Conservation (phyloP, 2,113 vertebrate genomes). For the Psophia crepitans region DNA sequence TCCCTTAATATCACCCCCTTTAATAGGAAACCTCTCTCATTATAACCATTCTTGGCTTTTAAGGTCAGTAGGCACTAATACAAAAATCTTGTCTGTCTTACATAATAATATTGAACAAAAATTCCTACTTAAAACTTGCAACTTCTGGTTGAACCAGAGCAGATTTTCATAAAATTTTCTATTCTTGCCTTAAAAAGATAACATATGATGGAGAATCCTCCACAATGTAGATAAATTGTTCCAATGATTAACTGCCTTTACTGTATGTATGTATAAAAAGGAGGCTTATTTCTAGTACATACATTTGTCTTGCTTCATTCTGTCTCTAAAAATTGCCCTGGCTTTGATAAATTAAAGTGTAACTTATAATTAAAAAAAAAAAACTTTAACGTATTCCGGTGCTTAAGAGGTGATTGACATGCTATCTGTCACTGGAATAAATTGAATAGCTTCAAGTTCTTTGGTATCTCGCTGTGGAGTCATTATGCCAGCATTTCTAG, state of each 20-base stretch:
- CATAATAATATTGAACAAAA: conserved; percentile 1
- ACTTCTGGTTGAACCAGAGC: conserved; percentile 19
- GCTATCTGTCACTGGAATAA: conserved; percentile 34
- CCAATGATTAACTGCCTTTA: conserved; percentile 50
- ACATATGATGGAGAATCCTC: conserved; percentile 50
- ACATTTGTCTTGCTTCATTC: conserved; percentile 55
- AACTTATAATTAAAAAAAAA: conserved; percentile 32
- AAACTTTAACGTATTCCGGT: neutral
- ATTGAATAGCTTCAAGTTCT: conserved; percentile 30
- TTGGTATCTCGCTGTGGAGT: neutral
- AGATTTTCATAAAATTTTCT: conserved; percentile 38
- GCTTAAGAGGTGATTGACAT: conserved; percentile 12
- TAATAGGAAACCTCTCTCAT: conserved; percentile 19
- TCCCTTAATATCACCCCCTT: neutral
- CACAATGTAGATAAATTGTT: conserved; percentile 40
- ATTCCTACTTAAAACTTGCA: neutral
- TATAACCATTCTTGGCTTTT: neutral
- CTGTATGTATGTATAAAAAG: conserved; percentile 28
- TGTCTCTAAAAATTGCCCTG: conserved; percentile 33
- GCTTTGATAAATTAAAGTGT: conserved; percentile 48
- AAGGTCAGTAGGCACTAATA: neutral
- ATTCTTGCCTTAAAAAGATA: conserved; percentile 39
- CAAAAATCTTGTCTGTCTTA: conserved; percentile 1
- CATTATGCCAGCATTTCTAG: conserved; percentile 28
- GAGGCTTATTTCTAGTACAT: conserved; percentile 46